A percentile compares a stretch with the other conserved stretches of the same genome.
Conservation (phyloP, 2,113 vertebrate species). For the Nicator chloris region DNA sequence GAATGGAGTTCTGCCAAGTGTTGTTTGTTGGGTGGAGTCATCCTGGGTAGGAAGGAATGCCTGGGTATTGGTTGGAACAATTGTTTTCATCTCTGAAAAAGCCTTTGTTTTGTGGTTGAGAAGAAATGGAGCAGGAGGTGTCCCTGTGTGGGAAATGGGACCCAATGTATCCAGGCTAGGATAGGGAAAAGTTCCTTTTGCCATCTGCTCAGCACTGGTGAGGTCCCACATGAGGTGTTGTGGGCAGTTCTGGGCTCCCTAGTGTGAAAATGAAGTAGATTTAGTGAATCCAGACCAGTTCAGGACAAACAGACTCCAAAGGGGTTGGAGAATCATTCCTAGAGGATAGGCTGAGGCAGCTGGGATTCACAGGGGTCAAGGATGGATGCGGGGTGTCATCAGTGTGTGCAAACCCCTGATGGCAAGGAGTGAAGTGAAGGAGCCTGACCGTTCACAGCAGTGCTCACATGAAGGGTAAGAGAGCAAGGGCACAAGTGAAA, state of each 20-base stretch:
- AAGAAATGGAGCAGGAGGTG: neutral
- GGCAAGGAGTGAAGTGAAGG: neutral
- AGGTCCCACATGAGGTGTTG: neutral
- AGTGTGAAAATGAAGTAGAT: neutral
- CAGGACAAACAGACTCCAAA: too few relatives aligned
- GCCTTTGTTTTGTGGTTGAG: neutral
- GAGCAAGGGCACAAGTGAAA: too few relatives aligned
- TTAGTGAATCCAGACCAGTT: neutral
- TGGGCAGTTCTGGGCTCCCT: neutral
- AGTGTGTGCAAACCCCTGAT: neutral
- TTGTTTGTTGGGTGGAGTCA: neutral
- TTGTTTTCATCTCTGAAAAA: neutral
- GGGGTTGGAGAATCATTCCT: neutral
- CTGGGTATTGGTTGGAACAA: neutral
- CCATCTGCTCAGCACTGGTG: neutral
- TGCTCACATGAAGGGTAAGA: accelerated
- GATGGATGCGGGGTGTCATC: accelerated
- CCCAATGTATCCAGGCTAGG: neutral
- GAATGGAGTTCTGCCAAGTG: neutral
- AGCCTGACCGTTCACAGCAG: accelerated
- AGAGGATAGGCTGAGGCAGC: too few relatives aligned
- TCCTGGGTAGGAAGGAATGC: neutral
- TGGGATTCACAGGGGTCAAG: neutral
- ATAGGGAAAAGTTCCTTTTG: too few relatives aligned
- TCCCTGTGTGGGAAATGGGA: neutral